phyloP scores from a whole-genome alignment of 2,888 invertebrate species.

The Sycophila texana region DNA sequence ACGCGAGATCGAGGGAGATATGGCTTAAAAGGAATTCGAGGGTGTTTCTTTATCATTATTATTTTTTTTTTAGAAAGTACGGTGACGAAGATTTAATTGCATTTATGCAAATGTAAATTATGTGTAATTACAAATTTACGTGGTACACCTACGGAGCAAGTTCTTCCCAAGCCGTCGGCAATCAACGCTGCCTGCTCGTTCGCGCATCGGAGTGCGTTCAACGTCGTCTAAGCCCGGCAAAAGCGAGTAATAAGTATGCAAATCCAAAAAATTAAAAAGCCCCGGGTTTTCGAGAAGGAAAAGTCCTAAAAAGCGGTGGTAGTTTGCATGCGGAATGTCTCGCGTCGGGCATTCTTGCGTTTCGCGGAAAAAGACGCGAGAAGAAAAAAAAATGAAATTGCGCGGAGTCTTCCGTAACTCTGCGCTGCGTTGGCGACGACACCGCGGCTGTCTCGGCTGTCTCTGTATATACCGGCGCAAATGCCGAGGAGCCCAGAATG shows the following conservation, averaged over 20 bases:
- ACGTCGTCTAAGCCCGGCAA: too few species aligned
- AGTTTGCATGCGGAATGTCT: constrained; percentile 40
- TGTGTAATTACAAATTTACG: too few species aligned
- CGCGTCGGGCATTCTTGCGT: constrained; percentile 39
- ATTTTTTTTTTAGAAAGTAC: too few species aligned
- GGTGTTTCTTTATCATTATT: too few species aligned
- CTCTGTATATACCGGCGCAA: neutral
- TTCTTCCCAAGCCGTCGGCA: too few species aligned
- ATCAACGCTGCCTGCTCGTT: too few species aligned
- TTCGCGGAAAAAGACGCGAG: constrained; percentile 28
- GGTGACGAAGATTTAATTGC: too few species aligned
- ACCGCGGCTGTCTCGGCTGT: constrained; percentile 25
- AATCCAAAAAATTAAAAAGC: constrained; percentile 18
- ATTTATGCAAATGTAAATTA: too few species aligned
- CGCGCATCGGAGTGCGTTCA: too few species aligned
- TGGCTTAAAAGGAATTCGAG: too few species aligned
- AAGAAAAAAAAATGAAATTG: constrained; percentile 4
- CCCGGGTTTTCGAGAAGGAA: neutral
- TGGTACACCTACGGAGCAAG: too few species aligned
- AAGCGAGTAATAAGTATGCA: neutral
- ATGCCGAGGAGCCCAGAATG: constrained; percentile 14
- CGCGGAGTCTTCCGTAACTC: constrained; percentile 36
- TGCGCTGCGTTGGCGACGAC: constrained; percentile 22
- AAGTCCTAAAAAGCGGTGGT: constrained; percentile 38
- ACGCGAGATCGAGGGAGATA: too few species aligned